Conservation (phyloP, 2,888 invertebrate genomes). For the Melanargia galathea region DNA sequence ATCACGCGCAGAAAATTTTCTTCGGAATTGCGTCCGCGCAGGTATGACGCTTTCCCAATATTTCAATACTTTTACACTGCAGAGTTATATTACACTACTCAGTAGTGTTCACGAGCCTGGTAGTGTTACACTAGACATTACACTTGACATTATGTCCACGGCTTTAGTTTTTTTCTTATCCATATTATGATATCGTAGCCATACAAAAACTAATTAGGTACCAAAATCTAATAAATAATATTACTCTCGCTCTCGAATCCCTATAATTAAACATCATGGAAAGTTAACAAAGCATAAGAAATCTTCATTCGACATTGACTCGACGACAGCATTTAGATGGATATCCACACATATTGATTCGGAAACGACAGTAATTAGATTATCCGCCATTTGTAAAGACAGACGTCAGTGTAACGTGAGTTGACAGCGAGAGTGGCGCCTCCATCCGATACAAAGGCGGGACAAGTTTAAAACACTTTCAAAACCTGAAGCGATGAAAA, state of each 20-base stretch:
- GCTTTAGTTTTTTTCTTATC: too few relatives aligned
- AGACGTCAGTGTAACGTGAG: constrained; percentile 36
- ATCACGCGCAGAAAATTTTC: too few relatives aligned
- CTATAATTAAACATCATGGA: constrained; percentile 25
- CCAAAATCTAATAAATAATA: constrained; percentile 2
- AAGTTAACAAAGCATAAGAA: constrained; percentile 11
- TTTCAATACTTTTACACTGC: too few relatives aligned
- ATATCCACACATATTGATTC: constrained; percentile 31
- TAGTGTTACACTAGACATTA: too few relatives aligned
- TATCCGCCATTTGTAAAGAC: constrained; percentile 32
- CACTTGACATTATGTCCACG: too few relatives aligned
- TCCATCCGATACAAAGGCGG: constrained; percentile 22
- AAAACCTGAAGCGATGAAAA: constrained; percentile 26
- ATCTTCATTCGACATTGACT: constrained; percentile 25
- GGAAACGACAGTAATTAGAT: constrained; percentile 36
- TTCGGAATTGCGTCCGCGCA: too few relatives aligned
- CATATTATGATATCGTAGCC: neutral
- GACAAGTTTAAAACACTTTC: constrained; percentile 27
- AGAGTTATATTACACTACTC: too few relatives aligned
- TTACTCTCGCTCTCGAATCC: neutral
- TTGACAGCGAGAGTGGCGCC: constrained; percentile 35
- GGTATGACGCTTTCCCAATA: too few relatives aligned
- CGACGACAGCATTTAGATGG: constrained; percentile 26
- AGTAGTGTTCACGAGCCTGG: too few relatives aligned
- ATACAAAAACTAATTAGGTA: neutral